Evolutionary conservation across 2,113 vertebrate species (phyloP).

Genomic region (Aleadryas rufinucha): DNA sequence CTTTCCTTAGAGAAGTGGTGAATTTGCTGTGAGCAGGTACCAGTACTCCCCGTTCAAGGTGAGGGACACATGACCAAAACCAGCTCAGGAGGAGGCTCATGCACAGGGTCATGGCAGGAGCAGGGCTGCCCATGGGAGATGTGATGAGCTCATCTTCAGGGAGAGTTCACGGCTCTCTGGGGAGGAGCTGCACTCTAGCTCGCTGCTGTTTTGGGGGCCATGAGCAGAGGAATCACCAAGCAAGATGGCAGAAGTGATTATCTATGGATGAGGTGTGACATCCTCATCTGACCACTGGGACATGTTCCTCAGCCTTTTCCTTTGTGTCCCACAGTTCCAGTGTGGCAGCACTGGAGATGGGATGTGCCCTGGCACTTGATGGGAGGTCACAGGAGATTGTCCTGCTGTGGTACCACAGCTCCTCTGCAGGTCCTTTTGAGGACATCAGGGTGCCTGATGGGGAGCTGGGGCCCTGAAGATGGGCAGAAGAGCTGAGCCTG

Average conservation of each 20-base stretch:
- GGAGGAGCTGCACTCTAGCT: background rate
- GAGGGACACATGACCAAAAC: background rate
- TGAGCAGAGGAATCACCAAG: background rate
- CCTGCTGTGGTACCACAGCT: background rate
- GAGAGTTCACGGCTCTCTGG: accelerated
- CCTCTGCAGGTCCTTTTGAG: background rate
- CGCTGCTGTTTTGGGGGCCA: accelerated
- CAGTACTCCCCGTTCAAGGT: accelerated
- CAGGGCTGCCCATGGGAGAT: background rate
- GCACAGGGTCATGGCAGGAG: background rate
- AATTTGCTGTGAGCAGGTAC: background rate
- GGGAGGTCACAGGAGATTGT: background rate
- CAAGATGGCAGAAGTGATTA: background rate
- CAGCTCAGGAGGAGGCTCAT: background rate
- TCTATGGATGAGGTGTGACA: background rate
- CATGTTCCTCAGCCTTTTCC: background rate
- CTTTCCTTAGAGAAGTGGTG: background rate
- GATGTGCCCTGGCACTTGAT: background rate
- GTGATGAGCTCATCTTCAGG: background rate
- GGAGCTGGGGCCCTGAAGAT: background rate
- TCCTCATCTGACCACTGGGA: background rate
- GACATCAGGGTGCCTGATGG: background rate
- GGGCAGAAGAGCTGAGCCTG: background rate
- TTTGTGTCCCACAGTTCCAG: background rate
- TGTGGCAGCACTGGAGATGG: background rate